Evolutionary conservation across 1,140 invertebrate genomes (phyloP), one percentile per base, ranked within the genome.

Genomic region (Drosophila ogumai): DNA sequence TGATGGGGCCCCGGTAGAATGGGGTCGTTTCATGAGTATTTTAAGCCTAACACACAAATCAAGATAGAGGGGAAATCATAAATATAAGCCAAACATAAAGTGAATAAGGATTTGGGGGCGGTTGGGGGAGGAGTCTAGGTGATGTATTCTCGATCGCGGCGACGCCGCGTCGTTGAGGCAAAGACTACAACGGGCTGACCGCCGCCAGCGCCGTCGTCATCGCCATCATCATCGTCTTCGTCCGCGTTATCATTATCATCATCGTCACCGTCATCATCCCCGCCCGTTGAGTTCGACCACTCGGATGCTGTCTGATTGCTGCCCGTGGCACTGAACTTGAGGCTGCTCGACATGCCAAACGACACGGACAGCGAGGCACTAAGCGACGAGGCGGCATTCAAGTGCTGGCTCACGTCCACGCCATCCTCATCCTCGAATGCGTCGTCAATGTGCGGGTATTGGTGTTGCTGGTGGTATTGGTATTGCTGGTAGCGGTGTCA

Each of bases 401-500:
- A 67, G 68, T 86, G 79, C 55, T 81, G 85, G 69, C 90, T 91
- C 85, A 79, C 74, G 31, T 84, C 76, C 57, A 79, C 68, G 80
- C 90, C 79, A 15, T 84, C 85, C 22, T 71, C 85, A 54, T 85
- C 81, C 25, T 85, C 85, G 43, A 78, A 47, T 28, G 59, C 75
- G 50, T 86, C 75, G 44, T 79, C 78, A 25, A 75, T 74, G 36
- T 81, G 79, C 50, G 58, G 71, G 49, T 76, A 61, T 17, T 77
- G 74, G 46, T 79, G 64, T 47, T 79, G 81, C 3, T 75, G 68
- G 58, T 92, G 87, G 63, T 90, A 86, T 25, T 85, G 75, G 49
- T 90, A 82, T 32, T 80, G 90, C 58, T 92, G 87, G 59, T 90
- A 86, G 46, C 82, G 90, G 64, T 92, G 91, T 92, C 91, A 92